A percentile compares a stretch with the other conserved stretches of the same genome.
These are phyloP conservation scores for Silurus lanzhouensis DNA, from an alignment of 2,797 vertebrate genomes.

Conservation along the genomic window DNA sequence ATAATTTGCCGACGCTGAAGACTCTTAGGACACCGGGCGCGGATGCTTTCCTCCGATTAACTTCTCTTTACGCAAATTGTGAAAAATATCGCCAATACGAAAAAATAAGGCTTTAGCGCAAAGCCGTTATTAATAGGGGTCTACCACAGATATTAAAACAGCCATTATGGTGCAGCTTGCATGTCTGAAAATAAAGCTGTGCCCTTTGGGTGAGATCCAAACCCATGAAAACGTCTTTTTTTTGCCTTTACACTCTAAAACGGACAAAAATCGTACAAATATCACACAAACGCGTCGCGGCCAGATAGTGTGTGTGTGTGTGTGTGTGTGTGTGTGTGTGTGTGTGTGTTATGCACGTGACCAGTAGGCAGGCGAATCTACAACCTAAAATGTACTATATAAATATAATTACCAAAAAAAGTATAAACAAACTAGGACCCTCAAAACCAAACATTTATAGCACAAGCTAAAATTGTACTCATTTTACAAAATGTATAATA, in stretches of 20 bases:
- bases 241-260: constrained; percentile 8
- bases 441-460: neutral
- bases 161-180: constrained; percentile 20
- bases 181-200: constrained; percentile 34
- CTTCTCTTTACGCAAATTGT: constrained; percentile 39
- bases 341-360: neutral
- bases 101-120: constrained; percentile 29
- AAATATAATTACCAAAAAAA: neutral
- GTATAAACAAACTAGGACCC: neutral
- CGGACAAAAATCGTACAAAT: neutral
- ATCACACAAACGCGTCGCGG: neutral
- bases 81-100: constrained; percentile 48
- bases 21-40: constrained; percentile 15
- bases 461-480: neutral
- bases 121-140: constrained; percentile 44
- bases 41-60: constrained; percentile 16
- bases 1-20: constrained; percentile 34
- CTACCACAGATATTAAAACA: constrained; percentile 44
- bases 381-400: neutral
- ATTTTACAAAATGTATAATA: neutral
- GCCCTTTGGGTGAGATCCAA: constrained; percentile 17
- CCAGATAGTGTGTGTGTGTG: neutral
- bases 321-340: neutral
- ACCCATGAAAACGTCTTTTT: neutral
- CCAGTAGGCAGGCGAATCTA: too few species aligned